phyloP scores from a whole-genome alignment of 2,888 invertebrate species.

The Phalera bucephala region DNA sequence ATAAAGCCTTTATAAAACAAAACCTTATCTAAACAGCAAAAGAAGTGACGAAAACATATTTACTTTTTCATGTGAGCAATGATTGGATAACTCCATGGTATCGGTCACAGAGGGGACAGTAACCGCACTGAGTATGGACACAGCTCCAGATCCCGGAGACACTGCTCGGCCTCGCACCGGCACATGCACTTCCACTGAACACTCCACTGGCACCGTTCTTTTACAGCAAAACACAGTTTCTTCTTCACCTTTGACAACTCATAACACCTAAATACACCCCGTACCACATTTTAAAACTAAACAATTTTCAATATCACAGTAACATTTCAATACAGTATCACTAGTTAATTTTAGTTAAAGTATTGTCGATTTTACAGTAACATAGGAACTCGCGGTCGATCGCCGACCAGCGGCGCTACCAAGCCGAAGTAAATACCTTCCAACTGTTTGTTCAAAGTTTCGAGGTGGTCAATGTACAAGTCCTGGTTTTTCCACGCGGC shows the following conservation, averaged over 20 bases:
- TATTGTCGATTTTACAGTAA: constrained; percentile 79
- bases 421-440: constrained; percentile 87
- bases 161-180: constrained; percentile 39
- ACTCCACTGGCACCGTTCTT: constrained; percentile 56
- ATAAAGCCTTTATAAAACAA: constrained; percentile 46
- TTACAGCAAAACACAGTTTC: constrained; percentile 64
- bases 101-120: constrained; percentile 27
- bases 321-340: constrained; percentile 69
- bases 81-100: constrained; percentile 37
- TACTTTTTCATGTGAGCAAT: constrained; percentile 62
- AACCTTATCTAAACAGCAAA: constrained; percentile 56
- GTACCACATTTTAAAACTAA: constrained; percentile 67
- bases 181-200: constrained; percentile 56
- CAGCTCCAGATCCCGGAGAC: constrained; percentile 50
- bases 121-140: constrained; percentile 59
- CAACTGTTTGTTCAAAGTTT: constrained; percentile 88
- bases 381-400: constrained; percentile 64
- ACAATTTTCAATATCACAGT: constrained; percentile 65
- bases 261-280: constrained; percentile 76
- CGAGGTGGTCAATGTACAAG: constrained; percentile 88
- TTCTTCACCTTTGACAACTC: constrained; percentile 58
- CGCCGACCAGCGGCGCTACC: constrained; percentile 71
- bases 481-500: constrained; percentile 90
- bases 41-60: constrained; percentile 68
- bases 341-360: constrained; percentile 78